A percentile compares a stretch with the other conserved stretches of the same genome.
phyloP scores from a whole-genome alignment of 2,888 invertebrate genomes.

The Thera britannica region DNA sequence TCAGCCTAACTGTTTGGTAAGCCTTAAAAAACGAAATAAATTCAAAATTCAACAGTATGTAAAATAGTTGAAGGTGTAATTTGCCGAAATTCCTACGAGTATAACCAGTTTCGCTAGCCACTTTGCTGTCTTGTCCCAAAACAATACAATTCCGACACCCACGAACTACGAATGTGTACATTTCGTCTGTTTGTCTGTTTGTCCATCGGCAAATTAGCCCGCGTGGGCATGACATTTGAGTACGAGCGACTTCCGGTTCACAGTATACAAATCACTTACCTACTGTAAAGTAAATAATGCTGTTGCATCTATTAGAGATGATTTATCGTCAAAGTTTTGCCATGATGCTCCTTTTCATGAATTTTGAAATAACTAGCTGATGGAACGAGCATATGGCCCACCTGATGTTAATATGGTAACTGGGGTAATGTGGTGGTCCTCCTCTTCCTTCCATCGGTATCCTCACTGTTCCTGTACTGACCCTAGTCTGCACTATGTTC shows the following conservation, averaged over 20 bases:
- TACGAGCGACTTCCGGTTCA: slow-evolving; percentile 56
- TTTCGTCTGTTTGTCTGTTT: slow-evolving; percentile 46
- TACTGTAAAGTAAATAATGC: too few species aligned
- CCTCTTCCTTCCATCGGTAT: too few species aligned
- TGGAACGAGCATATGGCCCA: too few species aligned
- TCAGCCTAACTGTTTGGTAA: not conserved
- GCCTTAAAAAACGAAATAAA: not conserved
- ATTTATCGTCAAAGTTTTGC: too few species aligned
- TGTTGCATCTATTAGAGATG: too few species aligned
- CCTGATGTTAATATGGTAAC: too few species aligned
- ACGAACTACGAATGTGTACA: slow-evolving; percentile 39
- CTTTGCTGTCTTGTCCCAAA: slow-evolving; percentile 16
- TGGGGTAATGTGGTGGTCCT: too few species aligned
- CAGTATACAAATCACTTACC: slow-evolving; percentile 6
- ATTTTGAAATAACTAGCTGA: too few species aligned
- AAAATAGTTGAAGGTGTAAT: not conserved
- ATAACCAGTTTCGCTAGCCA: slow-evolving; percentile 23
- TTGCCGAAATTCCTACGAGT: slow-evolving; percentile 25
- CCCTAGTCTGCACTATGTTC: too few species aligned
- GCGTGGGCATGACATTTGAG: slow-evolving; percentile 54
- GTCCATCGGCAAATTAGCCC: slow-evolving; percentile 52
- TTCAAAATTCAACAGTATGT: slow-evolving; percentile 4
- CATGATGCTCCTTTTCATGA: too few species aligned
- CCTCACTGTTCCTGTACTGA: too few species aligned
- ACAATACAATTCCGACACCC: slow-evolving; percentile 31